These are phyloP conservation scores for Garra rufa DNA, from an alignment of 2,113 vertebrate genomes.

Conservation along the genomic window DNA sequence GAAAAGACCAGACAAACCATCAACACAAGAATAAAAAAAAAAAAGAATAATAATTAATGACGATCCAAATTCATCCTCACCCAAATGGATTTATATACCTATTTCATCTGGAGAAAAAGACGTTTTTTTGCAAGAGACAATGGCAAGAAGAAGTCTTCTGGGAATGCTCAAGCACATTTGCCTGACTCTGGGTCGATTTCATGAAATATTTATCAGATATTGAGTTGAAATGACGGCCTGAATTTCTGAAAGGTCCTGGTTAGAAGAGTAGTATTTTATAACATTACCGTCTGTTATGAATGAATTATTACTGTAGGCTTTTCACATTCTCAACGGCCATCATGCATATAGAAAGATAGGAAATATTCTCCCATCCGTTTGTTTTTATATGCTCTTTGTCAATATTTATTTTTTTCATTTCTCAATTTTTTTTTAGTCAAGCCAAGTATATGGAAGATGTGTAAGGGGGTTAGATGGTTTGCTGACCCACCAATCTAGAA, in stretches of 20 bases:
- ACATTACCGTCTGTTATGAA: conserved; percentile 67
- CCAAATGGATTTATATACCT: conserved; percentile 68
- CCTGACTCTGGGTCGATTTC: conserved; percentile 66
- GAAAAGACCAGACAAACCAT: conserved; percentile 62
- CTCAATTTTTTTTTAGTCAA: conserved; percentile 52
- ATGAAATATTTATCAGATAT: conserved; percentile 70
- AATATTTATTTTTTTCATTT: conserved; percentile 42
- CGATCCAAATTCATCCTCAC: conserved; percentile 64
- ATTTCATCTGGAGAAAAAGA: conserved; percentile 56
- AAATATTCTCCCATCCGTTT: conserved; percentile 28
- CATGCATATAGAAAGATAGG: conserved; percentile 49
- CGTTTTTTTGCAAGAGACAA: conserved; percentile 57
- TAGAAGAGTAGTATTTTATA: conserved; percentile 66
- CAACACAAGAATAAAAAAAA: conserved; percentile 57
- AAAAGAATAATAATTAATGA: conserved; percentile 53
- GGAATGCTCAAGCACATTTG: conserved; percentile 67
- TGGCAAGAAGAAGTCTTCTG: conserved; percentile 56
- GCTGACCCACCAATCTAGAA: background rate
- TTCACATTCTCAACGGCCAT: conserved; percentile 43
- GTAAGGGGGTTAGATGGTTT: conserved; percentile 38
- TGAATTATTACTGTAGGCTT: conserved; percentile 64
- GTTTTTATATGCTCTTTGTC: conserved; percentile 41
- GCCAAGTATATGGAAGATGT: conserved; percentile 54
- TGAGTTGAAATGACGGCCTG: conserved; percentile 67
- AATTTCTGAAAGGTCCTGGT: conserved; percentile 66